Evolutionary conservation across 2,797 vertebrate genomes (phyloP).

Genomic region (Acanthurus lineatus): DNA sequence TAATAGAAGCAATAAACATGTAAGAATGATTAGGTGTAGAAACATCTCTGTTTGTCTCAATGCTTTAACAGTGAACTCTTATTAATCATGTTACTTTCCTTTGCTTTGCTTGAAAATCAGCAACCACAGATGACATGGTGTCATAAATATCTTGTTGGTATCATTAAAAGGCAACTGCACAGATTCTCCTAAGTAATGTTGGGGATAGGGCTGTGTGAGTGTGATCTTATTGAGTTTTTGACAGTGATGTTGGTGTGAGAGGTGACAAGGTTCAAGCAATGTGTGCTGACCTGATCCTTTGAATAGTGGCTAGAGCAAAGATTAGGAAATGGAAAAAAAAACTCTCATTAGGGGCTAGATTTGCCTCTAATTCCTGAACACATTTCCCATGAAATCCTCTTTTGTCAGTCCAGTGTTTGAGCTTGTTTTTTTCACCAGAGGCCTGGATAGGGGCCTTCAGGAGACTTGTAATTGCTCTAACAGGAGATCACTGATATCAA

Average conservation of each 20-base stretch:
- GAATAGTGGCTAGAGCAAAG: constrained; percentile 59
- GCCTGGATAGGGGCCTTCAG: constrained; percentile 8
- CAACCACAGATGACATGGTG: neutral
- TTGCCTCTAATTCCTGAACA: constrained; percentile 67
- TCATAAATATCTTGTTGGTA: neutral
- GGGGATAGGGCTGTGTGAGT: too few relatives aligned
- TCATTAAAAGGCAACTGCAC: neutral
- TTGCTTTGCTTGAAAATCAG: neutral
- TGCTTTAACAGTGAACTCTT: neutral
- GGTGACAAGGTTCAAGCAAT: constrained; percentile 47
- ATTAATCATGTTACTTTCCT: neutral
- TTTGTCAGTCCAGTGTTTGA: constrained; percentile 31
- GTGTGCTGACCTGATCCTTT: constrained; percentile 52
- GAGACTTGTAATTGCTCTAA: constrained; percentile 15
- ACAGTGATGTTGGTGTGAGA: constrained; percentile 38
- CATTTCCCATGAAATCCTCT: constrained; percentile 65
- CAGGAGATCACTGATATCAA: neutral
- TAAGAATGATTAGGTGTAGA: neutral
- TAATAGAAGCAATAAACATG: neutral
- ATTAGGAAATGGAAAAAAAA: constrained; percentile 69
- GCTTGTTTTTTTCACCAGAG: constrained; percentile 25
- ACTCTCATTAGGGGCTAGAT: constrained; percentile 65
- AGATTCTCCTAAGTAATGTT: neutral
- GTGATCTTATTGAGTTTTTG: neutral
- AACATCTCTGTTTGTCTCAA: neutral